Percentiles rank a stretch among this genome's conserved stretches.
Evolutionary conservation across 2,797 vertebrate species (phyloP).

Genomic region (Eptatretus atami): DNA sequence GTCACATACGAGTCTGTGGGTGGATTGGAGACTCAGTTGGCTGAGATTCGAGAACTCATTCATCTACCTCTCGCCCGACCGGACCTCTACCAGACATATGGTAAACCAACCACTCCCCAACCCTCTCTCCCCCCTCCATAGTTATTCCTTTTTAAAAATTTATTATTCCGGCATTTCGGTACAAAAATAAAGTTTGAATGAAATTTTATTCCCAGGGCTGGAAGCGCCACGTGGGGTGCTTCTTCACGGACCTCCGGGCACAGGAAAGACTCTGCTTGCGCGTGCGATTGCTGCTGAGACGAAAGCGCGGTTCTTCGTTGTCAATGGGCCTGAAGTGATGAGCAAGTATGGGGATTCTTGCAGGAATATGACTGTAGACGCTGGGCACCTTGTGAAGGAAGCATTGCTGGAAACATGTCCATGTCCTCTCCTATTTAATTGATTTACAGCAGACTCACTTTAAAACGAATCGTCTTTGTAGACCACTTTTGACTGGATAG

Average conservation of each 20-base stretch:
- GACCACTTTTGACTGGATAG: too few species aligned
- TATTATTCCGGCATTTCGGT: slow-evolving; percentile 2
- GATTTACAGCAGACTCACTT: too few species aligned
- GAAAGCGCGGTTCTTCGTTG: slow-evolving; percentile 41
- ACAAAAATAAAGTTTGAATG: background rate
- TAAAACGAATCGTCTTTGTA: too few species aligned
- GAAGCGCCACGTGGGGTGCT: slow-evolving; percentile 50
- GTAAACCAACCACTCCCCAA: slow-evolving; percentile 15
- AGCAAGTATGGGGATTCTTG: slow-evolving; percentile 37
- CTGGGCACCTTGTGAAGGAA: too few species aligned
- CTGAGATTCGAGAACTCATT: slow-evolving; percentile 44
- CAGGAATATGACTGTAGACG: too few species aligned
- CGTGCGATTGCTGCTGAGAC: slow-evolving; percentile 59
- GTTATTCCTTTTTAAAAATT: background rate
- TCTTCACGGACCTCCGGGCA: slow-evolving; percentile 63
- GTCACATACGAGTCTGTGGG: slow-evolving; percentile 69
- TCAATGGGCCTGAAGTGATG: slow-evolving; percentile 87
- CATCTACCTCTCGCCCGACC: slow-evolving; percentile 63
- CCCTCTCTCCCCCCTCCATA: background rate
- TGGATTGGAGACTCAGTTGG: slow-evolving; percentile 39
- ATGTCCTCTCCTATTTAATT: too few species aligned
- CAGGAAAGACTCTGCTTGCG: slow-evolving; percentile 82
- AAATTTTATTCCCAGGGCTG: slow-evolving; percentile 26
- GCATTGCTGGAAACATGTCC: too few species aligned
- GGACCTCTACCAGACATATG: slow-evolving; percentile 42